Evolutionary conservation across 2,888 invertebrate genomes (phyloP).

Genomic region (Blomia tropicalis): DNA sequence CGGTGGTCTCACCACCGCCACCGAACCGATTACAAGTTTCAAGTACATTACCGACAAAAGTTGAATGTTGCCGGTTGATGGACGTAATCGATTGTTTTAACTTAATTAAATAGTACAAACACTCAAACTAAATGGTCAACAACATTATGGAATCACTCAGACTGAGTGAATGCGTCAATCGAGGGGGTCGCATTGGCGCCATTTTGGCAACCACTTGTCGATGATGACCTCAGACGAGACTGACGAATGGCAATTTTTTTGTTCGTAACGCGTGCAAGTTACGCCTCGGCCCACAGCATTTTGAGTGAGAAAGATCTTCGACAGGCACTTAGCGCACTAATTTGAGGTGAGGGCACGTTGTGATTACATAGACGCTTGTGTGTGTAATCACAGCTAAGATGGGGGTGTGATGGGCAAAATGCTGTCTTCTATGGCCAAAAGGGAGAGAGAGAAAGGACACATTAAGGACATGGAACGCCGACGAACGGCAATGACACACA

Average conservation of each 20-base stretch:
- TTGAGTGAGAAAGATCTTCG: too few relatives aligned
- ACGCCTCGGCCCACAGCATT: too few relatives aligned
- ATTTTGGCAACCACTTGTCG: too few relatives aligned
- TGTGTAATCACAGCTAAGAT: conserved; percentile 6
- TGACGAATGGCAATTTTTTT: too few relatives aligned
- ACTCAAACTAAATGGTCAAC: not conserved
- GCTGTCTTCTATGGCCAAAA: not conserved
- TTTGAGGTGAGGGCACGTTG: conserved; percentile 5
- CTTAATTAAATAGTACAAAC: too few relatives aligned
- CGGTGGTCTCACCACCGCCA: too few relatives aligned
- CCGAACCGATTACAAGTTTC: too few relatives aligned
- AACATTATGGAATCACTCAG: not conserved
- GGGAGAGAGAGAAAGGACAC: not conserved
- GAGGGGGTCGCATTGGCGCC: conserved; percentile 7
- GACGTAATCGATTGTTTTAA: not conserved
- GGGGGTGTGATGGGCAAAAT: too few relatives aligned
- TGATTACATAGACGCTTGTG: conserved; percentile 9
- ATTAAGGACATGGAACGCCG: not conserved
- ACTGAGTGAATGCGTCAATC: not conserved
- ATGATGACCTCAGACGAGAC: too few relatives aligned
- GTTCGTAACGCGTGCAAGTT: too few relatives aligned
- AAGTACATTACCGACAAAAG: too few relatives aligned
- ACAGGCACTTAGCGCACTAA: conserved; percentile 4
- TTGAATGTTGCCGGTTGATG: too few relatives aligned
- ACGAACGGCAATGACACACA: not conserved